Conservation (phyloP, 2,113 vertebrate genomes). For the Pelmatolapia mariae region DNA sequence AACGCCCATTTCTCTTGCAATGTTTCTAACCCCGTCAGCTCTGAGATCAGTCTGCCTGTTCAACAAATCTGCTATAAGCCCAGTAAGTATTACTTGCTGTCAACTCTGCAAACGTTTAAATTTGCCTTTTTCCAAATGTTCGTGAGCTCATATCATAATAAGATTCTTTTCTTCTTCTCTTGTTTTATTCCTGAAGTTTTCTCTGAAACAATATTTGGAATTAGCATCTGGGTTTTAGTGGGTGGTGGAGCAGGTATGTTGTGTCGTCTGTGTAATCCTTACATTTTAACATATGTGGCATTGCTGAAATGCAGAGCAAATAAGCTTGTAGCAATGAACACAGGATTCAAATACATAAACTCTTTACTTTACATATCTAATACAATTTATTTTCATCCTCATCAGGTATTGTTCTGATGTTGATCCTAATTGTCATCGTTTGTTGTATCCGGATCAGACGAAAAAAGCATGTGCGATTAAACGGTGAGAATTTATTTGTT, state of each 20-base stretch:
- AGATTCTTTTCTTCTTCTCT: background rate
- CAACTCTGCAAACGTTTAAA: background rate
- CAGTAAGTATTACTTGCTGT: accelerated
- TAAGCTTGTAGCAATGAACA: background rate
- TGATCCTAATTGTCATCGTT: background rate
- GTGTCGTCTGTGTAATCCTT: background rate
- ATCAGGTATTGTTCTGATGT: background rate
- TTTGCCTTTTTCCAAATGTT: background rate
- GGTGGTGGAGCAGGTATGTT: conserved; percentile 30
- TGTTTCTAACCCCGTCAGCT: accelerated
- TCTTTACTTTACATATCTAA: background rate
- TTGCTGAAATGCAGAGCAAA: background rate
- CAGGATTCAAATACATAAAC: background rate
- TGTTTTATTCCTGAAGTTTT: background rate
- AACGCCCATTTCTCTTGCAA: background rate
- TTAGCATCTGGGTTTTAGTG: conserved; percentile 21
- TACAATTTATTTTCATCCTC: accelerated
- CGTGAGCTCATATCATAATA: background rate
- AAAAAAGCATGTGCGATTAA: background rate
- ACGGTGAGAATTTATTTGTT: background rate
- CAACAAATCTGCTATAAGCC: background rate
- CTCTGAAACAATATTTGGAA: background rate
- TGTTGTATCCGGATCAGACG: background rate
- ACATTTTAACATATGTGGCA: accelerated
- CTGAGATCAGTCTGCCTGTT: accelerated